These are phyloP conservation scores for Diarsia mendica DNA, from an alignment of 2,888 invertebrate species.

Conservation along the genomic window DNA sequence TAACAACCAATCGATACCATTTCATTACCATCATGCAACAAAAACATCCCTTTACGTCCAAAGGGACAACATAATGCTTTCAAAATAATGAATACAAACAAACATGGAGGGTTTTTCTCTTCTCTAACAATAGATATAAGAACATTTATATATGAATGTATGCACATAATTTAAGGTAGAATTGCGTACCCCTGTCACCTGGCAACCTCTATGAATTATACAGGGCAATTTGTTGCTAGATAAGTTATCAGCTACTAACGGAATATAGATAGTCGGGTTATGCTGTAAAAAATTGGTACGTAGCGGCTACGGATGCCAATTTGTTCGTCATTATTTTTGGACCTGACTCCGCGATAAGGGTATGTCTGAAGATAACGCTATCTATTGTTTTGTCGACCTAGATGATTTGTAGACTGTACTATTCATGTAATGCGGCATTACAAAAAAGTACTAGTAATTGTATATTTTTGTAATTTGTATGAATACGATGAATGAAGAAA, in stretches of 20 bases:
- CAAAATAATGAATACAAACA: conserved; percentile 77
- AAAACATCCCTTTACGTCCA: conserved; percentile 62
- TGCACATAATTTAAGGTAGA: conserved; percentile 79
- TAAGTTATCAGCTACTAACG: conserved; percentile 78
- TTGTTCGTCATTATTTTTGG: conserved; percentile 35
- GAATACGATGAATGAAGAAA: background rate
- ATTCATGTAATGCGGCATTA: background rate
- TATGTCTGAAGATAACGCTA: conserved; percentile 3
- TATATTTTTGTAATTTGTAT: background rate
- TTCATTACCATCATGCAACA: conserved; percentile 57
- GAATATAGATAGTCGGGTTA: conserved; percentile 66
- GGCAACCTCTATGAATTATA: conserved; percentile 83
- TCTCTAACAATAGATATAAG: conserved; percentile 63
- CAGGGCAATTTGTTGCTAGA: conserved; percentile 81
- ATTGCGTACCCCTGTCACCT: conserved; percentile 82
- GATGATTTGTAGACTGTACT: background rate
- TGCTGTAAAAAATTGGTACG: conserved; percentile 26
- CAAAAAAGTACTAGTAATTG: too few species aligned
- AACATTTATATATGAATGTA: conserved; percentile 70
- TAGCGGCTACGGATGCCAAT: conserved; percentile 39
- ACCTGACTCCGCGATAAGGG: conserved; percentile 22
- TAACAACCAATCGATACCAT: conserved; percentile 47
- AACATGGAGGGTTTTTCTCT: conserved; percentile 67
- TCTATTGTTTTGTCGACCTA: conserved; percentile 8
- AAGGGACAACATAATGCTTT: conserved; percentile 75